A percentile compares a stretch with the other conserved stretches of the same genome.
Evolutionary conservation across 2,113 vertebrate genomes (phyloP).

Genomic region (Panthera tigris): DNA sequence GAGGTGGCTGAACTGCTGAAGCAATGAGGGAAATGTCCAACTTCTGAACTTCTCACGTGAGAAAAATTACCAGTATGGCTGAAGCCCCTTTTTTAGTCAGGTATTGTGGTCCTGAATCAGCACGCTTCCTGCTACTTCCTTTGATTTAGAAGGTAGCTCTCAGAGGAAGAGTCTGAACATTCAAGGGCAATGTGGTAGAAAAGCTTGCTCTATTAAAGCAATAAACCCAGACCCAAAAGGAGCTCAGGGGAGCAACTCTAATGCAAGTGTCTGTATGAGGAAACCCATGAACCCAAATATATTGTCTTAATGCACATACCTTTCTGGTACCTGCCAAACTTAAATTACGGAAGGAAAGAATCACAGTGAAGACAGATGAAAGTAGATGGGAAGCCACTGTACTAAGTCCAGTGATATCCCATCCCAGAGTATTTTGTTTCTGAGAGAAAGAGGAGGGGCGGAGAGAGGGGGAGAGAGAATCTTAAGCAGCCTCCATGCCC

Average conservation of each 20-base stretch:
- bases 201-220: neutral
- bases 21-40: neutral
- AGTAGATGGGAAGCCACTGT: neutral
- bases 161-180: neutral
- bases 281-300: neutral
- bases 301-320: neutral
- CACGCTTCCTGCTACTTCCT: neutral
- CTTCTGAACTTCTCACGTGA: neutral
- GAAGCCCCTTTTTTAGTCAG: neutral
- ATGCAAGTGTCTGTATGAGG: neutral
- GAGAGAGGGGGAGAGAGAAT: too few relatives aligned
- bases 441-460: too few relatives aligned
- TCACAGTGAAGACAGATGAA: neutral
- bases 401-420: neutral
- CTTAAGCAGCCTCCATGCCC: too few relatives aligned
- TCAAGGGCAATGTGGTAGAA: neutral
- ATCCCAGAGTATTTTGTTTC: neutral
- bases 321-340: neutral
- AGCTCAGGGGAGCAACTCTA: neutral
- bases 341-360: neutral
- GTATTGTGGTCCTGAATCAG: neutral
- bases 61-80: neutral
- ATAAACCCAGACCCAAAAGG: neutral
- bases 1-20: neutral
- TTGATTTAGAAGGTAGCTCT: constrained; percentile 16